These are phyloP conservation scores for Pantala flavescens DNA, from an alignment of 1,140 invertebrate species.

Conservation along the genomic window DNA sequence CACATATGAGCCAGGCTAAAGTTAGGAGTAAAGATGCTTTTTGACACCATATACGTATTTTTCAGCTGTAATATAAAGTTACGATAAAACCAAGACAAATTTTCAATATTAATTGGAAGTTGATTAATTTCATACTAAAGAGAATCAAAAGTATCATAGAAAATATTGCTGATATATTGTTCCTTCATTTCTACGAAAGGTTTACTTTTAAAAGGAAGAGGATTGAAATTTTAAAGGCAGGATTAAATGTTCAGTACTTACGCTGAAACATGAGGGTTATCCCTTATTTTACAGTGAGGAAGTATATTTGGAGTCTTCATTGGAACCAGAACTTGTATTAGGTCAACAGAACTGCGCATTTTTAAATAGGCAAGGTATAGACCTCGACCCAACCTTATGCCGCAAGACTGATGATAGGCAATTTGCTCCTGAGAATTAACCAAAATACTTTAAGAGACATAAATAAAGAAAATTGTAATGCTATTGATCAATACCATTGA, in stretches of 20 bases:
- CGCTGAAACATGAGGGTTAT: constrained; percentile 92
- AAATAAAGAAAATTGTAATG: neutral
- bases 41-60: too few species aligned
- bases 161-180: too few species aligned
- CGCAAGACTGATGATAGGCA: constrained; percentile 79
- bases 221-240: neutral
- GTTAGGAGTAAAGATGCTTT: too few species aligned
- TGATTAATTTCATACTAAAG: too few species aligned
- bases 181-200: neutral
- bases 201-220: neutral
- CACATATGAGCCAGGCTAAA: too few species aligned
- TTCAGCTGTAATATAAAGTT: too few species aligned
- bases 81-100: too few species aligned
- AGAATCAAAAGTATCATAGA: too few species aligned
- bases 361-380: constrained; percentile 92
- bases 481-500: neutral
- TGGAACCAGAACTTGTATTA: constrained; percentile 86
- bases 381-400: constrained; percentile 67
- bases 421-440: constrained; percentile 62
- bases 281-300: constrained; percentile 82
- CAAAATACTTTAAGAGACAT: constrained; percentile 15
- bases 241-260: too few species aligned
- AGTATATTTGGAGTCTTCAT: constrained; percentile 83
- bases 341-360: constrained; percentile 87
- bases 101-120: too few species aligned